A percentile compares a stretch with the other conserved stretches of the same genome.
Conservation (phyloP, 2,113 vertebrate species). For the Balaeniceps rex region DNA sequence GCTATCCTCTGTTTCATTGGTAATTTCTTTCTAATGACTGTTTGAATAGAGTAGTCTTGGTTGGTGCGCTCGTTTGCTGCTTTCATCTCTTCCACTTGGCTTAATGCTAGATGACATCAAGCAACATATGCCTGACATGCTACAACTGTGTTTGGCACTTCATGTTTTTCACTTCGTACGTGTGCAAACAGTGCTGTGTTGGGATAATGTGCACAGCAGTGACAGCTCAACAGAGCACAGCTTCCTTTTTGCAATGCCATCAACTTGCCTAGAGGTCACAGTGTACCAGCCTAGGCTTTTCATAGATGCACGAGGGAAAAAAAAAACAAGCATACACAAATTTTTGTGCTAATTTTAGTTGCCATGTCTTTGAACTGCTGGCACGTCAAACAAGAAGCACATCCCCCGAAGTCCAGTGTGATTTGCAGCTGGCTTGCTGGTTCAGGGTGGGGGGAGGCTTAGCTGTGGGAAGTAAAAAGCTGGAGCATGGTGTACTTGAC, state of each 20-base stretch:
- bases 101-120: slow-evolving; percentile 33
- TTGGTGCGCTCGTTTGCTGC: not conserved
- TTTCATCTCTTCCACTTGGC: not conserved
- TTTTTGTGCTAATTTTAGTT: not conserved
- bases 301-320: not conserved
- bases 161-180: rapidly evolving
- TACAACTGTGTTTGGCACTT: not conserved
- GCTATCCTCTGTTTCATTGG: not conserved
- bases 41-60: not conserved
- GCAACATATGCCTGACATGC: not conserved
- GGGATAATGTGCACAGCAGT: not conserved
- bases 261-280: not conserved
- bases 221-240: not conserved
- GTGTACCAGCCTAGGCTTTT: not conserved
- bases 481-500: not conserved
- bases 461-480: not conserved
- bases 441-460: not conserved
- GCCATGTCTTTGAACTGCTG: not conserved
- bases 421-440: not conserved
- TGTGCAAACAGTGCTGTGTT: not conserved
- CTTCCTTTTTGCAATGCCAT: not conserved
- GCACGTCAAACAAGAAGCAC: not conserved
- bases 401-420: not conserved
- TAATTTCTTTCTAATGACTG: not conserved
- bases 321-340: rapidly evolving